phyloP scores from a whole-genome alignment of 2,797 vertebrate genomes.

The Mormyrops attenuatus region DNA sequence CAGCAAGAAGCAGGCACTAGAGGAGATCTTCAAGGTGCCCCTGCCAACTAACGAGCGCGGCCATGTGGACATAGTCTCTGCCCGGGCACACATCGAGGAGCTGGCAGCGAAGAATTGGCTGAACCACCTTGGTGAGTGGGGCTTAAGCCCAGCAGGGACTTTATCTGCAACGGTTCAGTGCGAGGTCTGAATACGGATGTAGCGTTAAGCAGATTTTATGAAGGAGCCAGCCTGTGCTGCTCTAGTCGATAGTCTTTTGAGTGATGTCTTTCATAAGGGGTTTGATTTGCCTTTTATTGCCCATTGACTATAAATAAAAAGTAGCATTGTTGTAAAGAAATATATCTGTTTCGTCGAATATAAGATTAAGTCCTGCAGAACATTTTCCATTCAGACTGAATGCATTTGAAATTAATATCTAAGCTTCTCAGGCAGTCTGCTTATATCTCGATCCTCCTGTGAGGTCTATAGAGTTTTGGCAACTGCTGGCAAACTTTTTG shows the following conservation, averaged over 20 bases:
- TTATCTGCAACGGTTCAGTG: neutral
- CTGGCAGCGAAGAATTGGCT: conserved; percentile 92
- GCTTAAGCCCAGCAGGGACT: neutral
- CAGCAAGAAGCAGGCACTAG: conserved; percentile 89
- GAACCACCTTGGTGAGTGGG: conserved; percentile 82
- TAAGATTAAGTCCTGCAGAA: neutral
- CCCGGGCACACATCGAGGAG: conserved; percentile 84
- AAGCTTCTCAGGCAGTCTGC: neutral
- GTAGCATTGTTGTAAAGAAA: neutral
- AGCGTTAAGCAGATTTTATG: neutral
- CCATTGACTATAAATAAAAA: neutral
- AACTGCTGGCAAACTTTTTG: neutral
- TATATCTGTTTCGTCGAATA: neutral
- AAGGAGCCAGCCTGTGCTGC: neutral
- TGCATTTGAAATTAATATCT: neutral
- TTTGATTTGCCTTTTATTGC: neutral
- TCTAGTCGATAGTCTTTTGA: neutral
- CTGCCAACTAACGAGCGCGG: conserved; percentile 91
- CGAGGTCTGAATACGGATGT: neutral
- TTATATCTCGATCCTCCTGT: neutral
- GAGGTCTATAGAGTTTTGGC: neutral
- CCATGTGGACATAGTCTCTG: conserved; percentile 83
- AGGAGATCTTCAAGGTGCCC: conserved; percentile 91
- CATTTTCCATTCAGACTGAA: neutral
- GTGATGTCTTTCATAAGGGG: neutral